A percentile compares a stretch with the other conserved stretches of the same genome.
These are phyloP conservation scores for Platysteira castanea DNA, from an alignment of 2,113 vertebrate genomes.

Conservation along the genomic window DNA sequence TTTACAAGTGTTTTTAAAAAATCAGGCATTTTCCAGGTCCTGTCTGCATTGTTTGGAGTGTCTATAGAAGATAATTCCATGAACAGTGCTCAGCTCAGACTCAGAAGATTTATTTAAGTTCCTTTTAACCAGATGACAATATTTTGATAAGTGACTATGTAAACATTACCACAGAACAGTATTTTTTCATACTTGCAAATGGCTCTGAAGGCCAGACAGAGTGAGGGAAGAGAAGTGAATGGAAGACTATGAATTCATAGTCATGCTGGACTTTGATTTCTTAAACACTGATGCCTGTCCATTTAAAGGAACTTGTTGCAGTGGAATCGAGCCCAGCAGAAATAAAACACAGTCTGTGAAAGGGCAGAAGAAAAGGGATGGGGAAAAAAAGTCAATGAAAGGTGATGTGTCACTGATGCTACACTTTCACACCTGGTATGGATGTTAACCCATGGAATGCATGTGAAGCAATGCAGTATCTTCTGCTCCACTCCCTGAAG, in stretches of 20 bases:
- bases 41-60: not conserved
- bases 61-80: not conserved
- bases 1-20: not conserved
- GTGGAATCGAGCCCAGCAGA: not conserved
- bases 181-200: not conserved
- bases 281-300: not conserved
- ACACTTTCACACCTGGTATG: not conserved
- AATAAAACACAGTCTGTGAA: not conserved
- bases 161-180: not conserved
- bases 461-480: not conserved
- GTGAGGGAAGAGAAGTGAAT: not conserved
- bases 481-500: not conserved
- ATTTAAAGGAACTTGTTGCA: not conserved
- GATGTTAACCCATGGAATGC: not conserved
- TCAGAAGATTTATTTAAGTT: not conserved
- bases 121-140: not conserved
- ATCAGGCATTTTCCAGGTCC: not conserved
- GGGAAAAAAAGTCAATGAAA: not conserved
- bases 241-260: not conserved
- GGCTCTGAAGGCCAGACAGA: not conserved
- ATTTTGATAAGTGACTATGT: not conserved
- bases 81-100: not conserved
- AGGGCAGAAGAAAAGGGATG: not conserved
- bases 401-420: not conserved
- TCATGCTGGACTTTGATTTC: not conserved